Conservation (phyloP, 2,888 invertebrate genomes). For the Conomelus anceps region DNA sequence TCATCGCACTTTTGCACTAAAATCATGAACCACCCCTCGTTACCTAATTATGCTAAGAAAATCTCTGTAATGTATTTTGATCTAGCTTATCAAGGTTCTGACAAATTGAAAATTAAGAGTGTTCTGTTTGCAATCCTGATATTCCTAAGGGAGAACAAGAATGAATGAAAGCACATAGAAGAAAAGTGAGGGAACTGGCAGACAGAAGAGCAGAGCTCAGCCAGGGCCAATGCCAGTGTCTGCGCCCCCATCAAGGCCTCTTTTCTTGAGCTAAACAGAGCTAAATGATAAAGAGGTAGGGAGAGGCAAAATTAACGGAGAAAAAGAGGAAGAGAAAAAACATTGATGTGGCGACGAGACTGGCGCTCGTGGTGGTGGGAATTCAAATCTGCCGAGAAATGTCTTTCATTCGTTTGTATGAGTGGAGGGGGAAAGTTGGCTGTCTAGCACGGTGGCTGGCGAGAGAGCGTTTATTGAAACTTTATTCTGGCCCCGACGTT, state of each 20-base stretch:
- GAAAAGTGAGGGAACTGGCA: not conserved
- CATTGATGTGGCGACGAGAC: not conserved
- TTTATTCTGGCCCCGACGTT: slow-evolving; percentile 22
- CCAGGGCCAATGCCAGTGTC: too few relatives aligned
- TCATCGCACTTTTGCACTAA: too few relatives aligned
- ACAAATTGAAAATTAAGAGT: not conserved
- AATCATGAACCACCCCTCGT: too few relatives aligned
- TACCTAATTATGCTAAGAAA: too few relatives aligned
- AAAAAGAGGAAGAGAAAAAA: not conserved
- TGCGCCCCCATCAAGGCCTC: not conserved
- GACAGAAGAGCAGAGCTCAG: too few relatives aligned
- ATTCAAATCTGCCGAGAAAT: slow-evolving; percentile 25
- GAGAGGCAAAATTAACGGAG: not conserved
- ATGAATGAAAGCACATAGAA: not conserved
- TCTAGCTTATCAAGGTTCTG: too few relatives aligned
- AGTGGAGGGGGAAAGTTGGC: slow-evolving; percentile 6
- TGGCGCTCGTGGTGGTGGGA: slow-evolving; percentile 38
- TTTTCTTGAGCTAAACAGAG: not conserved
- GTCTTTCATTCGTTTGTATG: slow-evolving; percentile 26
- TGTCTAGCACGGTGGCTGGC: slow-evolving; percentile 15
- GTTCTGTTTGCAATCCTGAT: not conserved
- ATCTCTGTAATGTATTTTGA: too few relatives aligned
- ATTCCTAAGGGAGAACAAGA: not conserved
- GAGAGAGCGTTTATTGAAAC: slow-evolving; percentile 1
- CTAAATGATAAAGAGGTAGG: not conserved